Conservation (phyloP, 1,140 invertebrate species). For the Vanessa atalanta region DNA sequence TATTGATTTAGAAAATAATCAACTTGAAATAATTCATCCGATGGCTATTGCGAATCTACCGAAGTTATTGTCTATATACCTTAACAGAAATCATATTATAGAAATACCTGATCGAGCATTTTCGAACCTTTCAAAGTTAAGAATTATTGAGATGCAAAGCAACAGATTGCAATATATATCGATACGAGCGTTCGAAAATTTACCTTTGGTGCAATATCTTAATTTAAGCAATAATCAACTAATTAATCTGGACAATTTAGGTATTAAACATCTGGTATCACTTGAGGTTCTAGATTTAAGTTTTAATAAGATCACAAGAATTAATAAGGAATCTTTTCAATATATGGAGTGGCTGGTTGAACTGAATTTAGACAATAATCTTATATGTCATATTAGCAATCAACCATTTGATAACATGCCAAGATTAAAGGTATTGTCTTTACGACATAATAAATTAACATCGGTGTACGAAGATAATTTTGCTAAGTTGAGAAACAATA, state of each 20-base stretch:
- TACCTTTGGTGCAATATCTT: conserved; percentile 88
- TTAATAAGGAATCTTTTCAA: conserved; percentile 84
- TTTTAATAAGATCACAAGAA: conserved; percentile 87
- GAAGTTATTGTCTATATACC: conserved; percentile 87
- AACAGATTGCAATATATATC: conserved; percentile 88
- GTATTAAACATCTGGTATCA: conserved; percentile 86
- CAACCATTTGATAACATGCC: conserved; percentile 91
- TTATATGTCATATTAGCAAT: conserved; percentile 86
- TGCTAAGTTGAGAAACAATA: conserved; percentile 87
- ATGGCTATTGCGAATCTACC: conserved; percentile 89
- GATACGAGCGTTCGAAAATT: conserved; percentile 88
- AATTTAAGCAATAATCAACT: conserved; percentile 91
- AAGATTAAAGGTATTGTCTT: conserved; percentile 88
- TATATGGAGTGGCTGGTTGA: conserved; percentile 92
- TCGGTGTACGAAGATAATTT: conserved; percentile 88
- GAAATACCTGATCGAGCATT: conserved; percentile 88
- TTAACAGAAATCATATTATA: conserved; percentile 88
- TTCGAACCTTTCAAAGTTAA: conserved; percentile 87
- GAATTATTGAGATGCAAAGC: conserved; percentile 89
- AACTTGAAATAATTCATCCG: conserved; percentile 88
- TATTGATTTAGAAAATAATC: conserved; percentile 90
- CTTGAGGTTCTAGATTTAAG: conserved; percentile 91
- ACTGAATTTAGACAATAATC: conserved; percentile 89
- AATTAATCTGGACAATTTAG: conserved; percentile 85
- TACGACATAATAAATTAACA: conserved; percentile 89